Evolutionary conservation across 2,888 invertebrate species (phyloP).

Genomic region (Eupithecia subumbrata): DNA sequence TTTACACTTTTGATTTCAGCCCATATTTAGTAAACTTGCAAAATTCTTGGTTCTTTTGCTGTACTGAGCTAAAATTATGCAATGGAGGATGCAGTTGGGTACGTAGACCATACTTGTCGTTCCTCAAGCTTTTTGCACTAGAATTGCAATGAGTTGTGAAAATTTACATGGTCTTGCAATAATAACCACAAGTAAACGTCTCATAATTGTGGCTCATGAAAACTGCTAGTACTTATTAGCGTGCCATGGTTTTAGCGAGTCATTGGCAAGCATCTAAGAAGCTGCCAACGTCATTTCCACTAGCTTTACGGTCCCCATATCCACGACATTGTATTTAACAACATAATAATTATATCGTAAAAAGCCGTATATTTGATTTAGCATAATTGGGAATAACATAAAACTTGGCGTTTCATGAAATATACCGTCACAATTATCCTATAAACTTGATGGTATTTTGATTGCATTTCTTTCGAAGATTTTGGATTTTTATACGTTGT

Average conservation of each 20-base stretch:
- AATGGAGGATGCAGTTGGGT: slow-evolving; percentile 20
- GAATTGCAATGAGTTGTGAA: slow-evolving; percentile 6
- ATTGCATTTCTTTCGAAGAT: slow-evolving; percentile 40
- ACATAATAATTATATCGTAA: slow-evolving; percentile 41
- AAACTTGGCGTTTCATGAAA: slow-evolving; percentile 39
- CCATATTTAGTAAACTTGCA: slow-evolving; percentile 28
- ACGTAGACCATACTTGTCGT: background rate
- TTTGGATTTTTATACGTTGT: slow-evolving; percentile 35
- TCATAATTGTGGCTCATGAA: background rate
- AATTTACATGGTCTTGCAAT: slow-evolving; percentile 11
- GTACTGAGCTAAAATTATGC: slow-evolving; percentile 18
- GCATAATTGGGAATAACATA: slow-evolving; percentile 43
- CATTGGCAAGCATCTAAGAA: slow-evolving; percentile 23
- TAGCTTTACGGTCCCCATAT: slow-evolving; percentile 16
- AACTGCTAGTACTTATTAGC: background rate
- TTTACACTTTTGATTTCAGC: slow-evolving; percentile 8
- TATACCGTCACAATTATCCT: slow-evolving; percentile 42
- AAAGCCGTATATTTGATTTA: slow-evolving; percentile 44
- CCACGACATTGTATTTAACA: slow-evolving; percentile 42
- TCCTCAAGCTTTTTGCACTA: slow-evolving; percentile 1
- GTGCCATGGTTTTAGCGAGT: slow-evolving; percentile 19
- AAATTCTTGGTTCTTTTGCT: slow-evolving; percentile 7
- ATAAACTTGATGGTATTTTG: slow-evolving; percentile 43
- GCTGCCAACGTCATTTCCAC: slow-evolving; percentile 24
- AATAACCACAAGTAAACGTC: background rate